Percentiles rank a stretch among this genome's conserved stretches.
phyloP scores from a whole-genome alignment of 2,113 vertebrate genomes.

The Heterocephalus glaber region DNA sequence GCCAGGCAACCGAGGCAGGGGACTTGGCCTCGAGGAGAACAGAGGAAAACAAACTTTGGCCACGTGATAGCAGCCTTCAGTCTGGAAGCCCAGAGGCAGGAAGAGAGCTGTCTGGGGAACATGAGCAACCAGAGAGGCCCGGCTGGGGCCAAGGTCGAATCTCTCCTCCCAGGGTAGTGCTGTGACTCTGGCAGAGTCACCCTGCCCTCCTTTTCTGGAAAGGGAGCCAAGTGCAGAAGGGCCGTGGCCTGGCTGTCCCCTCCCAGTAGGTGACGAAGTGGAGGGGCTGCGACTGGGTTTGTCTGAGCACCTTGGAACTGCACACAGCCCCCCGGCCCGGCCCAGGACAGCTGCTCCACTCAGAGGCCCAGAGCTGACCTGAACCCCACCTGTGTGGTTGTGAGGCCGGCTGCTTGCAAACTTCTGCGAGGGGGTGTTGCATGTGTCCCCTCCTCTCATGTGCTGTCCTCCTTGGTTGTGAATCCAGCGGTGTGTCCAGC shows the following conservation, averaged over 20 bases:
- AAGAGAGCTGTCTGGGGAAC: not conserved
- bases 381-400: accelerated
- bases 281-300: not conserved
- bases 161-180: not conserved
- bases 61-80: not conserved
- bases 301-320: not conserved
- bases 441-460: no score
- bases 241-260: not conserved
- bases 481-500: not conserved
- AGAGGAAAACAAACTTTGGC: not conserved
- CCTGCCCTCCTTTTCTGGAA: not conserved
- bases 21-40: not conserved
- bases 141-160: accelerated
- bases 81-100: not conserved
- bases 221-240: not conserved
- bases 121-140: accelerated
- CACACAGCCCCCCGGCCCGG: accelerated
- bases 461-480: not conserved
- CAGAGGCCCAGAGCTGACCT: not conserved
- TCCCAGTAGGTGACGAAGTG: not conserved
- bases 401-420: not conserved
- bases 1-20: not conserved
- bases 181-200: accelerated
- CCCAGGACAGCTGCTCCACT: not conserved
- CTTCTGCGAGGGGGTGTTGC: accelerated